A percentile compares a stretch with the other conserved stretches of the same genome.
Evolutionary conservation across 2,797 vertebrate genomes (phyloP).

Genomic region (Botia almorhae): DNA sequence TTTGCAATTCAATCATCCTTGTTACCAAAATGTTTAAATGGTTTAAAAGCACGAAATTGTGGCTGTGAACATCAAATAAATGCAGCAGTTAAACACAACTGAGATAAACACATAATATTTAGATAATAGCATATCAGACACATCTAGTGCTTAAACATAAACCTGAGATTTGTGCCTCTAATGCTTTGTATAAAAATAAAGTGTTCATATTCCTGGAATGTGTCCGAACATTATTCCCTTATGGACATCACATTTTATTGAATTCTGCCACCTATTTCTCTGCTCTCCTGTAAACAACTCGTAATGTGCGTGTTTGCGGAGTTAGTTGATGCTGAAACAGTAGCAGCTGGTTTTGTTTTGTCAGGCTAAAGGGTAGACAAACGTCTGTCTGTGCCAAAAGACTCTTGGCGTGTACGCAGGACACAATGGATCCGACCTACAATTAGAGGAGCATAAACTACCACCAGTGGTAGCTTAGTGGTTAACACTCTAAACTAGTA

Average conservation of each 20-base stretch:
- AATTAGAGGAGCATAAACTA: constrained; percentile 2
- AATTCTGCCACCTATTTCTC: constrained; percentile 3
- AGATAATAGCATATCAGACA: too few relatives aligned
- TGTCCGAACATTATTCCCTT: background rate
- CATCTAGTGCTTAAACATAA: background rate
- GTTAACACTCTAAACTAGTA: constrained; percentile 7
- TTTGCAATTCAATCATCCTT: background rate
- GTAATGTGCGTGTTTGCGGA: constrained; percentile 13
- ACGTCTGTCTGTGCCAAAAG: constrained; percentile 60
- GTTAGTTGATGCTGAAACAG: constrained; percentile 36
- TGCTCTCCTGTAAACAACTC: background rate
- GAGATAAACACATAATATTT: too few relatives aligned
- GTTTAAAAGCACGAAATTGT: background rate
- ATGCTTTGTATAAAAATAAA: background rate
- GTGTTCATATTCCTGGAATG: background rate
- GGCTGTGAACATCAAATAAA: background rate
- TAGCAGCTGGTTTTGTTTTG: constrained; percentile 76
- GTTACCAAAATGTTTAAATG: background rate
- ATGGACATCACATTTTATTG: background rate
- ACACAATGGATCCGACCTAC: constrained; percentile 65
- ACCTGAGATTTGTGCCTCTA: background rate
- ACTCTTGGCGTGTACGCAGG: constrained; percentile 65
- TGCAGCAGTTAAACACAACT: background rate
- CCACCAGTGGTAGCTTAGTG: constrained; percentile 1
- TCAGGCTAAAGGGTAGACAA: constrained; percentile 63